Percentiles rank a stretch among this genome's conserved stretches.
These are phyloP conservation scores for Olivierus martensii DNA, from an alignment of 1,140 invertebrate genomes.

Conservation along the genomic window DNA sequence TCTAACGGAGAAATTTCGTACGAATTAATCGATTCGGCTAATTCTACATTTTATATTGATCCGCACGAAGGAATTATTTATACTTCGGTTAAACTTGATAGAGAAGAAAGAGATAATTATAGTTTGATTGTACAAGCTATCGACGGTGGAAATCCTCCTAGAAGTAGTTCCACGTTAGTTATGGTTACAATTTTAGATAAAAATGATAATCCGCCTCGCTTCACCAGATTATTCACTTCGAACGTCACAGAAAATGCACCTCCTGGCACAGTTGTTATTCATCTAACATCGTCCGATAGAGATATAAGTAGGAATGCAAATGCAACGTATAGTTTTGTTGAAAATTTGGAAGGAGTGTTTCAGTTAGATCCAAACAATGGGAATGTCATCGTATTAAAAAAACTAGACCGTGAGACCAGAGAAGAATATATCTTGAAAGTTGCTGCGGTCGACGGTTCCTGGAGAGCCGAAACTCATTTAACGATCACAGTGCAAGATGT, in stretches of 20 bases:
- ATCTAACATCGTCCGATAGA: conserved; percentile 73
- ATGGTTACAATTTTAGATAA: conserved; percentile 63
- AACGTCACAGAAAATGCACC: conserved; percentile 91
- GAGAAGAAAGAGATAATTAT: conserved; percentile 68
- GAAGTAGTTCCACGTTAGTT: conserved; percentile 28
- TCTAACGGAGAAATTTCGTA: conserved; percentile 68
- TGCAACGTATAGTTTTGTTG: conserved; percentile 70
- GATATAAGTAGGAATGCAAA: conserved; percentile 77
- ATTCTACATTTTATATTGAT: conserved; percentile 75
- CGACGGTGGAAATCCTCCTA: too few species aligned
- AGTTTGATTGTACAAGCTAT: conserved; percentile 36
- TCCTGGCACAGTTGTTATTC: conserved; percentile 78
- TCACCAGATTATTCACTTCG: conserved; percentile 77
- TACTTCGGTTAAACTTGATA: conserved; percentile 65
- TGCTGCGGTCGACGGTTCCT: conserved; percentile 77
- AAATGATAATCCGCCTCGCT: conserved; percentile 87
- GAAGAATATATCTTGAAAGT: conserved; percentile 79
- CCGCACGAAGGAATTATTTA: conserved; percentile 71
- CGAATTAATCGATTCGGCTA: conserved; percentile 44
- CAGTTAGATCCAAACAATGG: conserved; percentile 72
- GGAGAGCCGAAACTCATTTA: conserved; percentile 63
- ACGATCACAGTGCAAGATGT: conserved; percentile 70
- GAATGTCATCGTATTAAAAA: conserved; percentile 72
- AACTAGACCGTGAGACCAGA: conserved; percentile 77
- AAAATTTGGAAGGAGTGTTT: conserved; percentile 65